phyloP scores from a whole-genome alignment of 2,888 invertebrate genomes.

The Chouioia cunea region DNA sequence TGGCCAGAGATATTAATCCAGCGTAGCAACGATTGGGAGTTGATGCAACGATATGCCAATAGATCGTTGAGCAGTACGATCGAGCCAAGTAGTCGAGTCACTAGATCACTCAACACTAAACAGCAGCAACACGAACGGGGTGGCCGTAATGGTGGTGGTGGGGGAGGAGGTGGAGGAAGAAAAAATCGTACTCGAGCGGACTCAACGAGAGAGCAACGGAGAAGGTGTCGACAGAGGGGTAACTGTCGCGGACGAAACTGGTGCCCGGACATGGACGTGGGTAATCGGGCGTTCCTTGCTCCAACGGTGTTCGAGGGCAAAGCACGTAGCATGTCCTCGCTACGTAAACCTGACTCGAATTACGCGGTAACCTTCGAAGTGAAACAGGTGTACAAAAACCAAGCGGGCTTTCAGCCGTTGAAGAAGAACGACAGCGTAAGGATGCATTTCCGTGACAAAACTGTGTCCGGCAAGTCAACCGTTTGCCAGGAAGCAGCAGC shows the following conservation, averaged over 20 bases:
- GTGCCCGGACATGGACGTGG: constrained; percentile 76
- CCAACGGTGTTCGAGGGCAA: constrained; percentile 78
- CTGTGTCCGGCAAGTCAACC: constrained; percentile 62
- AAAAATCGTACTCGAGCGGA: constrained; percentile 47
- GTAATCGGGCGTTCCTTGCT: constrained; percentile 75
- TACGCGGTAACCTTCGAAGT: constrained; percentile 79
- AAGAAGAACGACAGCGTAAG: constrained; percentile 70
- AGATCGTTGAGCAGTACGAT: neutral
- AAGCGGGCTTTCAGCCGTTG: constrained; percentile 67
- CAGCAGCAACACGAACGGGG: constrained; percentile 23
- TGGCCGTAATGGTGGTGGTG: no score
- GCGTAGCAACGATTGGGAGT: neutral
- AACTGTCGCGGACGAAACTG: constrained; percentile 64
- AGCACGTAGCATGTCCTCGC: constrained; percentile 75
- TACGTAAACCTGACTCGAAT: constrained; percentile 71
- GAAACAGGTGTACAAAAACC: constrained; percentile 75
- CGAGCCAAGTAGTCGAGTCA: constrained; percentile 2
- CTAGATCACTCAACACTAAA: constrained; percentile 13
- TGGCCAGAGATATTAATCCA: neutral
- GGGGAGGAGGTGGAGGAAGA: constrained; percentile 39
- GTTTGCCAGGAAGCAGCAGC: constrained; percentile 57
- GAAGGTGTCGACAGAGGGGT: constrained; percentile 61
- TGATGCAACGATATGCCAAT: constrained; percentile 20
- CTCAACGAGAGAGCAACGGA: constrained; percentile 63
- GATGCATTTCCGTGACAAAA: constrained; percentile 71